Conservation (phyloP, 2,797 vertebrate genomes). For the Gambusia yucatana region DNA sequence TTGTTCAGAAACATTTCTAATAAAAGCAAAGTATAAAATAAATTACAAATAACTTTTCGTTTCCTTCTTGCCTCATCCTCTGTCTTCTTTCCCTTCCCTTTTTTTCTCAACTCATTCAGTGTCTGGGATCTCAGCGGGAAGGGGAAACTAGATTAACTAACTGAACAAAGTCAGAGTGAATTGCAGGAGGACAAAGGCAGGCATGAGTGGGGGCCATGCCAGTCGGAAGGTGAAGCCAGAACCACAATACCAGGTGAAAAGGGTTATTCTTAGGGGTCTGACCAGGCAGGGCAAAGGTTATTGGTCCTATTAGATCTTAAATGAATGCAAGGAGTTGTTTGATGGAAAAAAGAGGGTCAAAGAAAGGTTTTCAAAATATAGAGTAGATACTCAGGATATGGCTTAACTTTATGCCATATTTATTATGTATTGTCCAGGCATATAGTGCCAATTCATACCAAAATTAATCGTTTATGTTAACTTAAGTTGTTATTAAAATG, state of each 20-base stretch:
- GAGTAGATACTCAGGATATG: conserved; percentile 38
- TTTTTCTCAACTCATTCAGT: conserved; percentile 38
- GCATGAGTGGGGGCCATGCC: conserved; percentile 83
- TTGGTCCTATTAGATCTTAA: conserved; percentile 84
- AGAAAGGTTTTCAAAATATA: conserved; percentile 12
- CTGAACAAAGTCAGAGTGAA: conserved; percentile 92
- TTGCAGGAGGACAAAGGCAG: conserved; percentile 85
- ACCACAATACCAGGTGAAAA: conserved; percentile 91
- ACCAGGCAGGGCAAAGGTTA: conserved; percentile 85
- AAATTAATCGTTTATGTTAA: too few relatives aligned
- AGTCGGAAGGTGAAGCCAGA: conserved; percentile 84
- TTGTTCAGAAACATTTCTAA: conserved; percentile 17
- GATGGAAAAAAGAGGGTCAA: conserved; percentile 58
- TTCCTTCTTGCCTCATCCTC: conserved; percentile 24
- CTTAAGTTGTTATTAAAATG: too few relatives aligned
- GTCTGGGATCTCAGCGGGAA: conserved; percentile 81
- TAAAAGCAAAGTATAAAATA: conserved; percentile 12
- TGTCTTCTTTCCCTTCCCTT: conserved; percentile 36
- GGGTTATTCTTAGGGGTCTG: conserved; percentile 78
- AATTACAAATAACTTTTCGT: conserved; percentile 9
- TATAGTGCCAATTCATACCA: too few relatives aligned
- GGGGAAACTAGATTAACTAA: conserved; percentile 94
- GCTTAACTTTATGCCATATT: conserved; percentile 11
- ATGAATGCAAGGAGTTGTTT: conserved; percentile 79
- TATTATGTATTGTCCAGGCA: too few relatives aligned